A percentile compares a stretch with the other conserved stretches of the same genome.
Conservation (phyloP, 2,888 invertebrate genomes). For the Ochropleura leucogaster region DNA sequence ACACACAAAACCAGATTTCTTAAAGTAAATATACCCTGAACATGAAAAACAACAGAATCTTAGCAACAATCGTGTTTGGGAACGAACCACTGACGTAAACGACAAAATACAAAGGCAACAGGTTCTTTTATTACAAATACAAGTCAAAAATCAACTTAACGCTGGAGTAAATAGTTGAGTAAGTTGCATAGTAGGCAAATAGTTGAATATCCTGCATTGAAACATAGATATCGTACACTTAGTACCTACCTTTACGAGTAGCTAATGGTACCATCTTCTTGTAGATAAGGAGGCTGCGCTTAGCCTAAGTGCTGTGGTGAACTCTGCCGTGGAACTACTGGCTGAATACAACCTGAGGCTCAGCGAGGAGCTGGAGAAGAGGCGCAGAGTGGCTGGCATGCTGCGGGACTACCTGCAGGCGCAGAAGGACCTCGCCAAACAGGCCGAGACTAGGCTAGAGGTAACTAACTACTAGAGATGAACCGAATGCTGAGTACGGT, state of each 20-base stretch:
- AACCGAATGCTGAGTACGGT: background rate
- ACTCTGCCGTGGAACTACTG: slow-evolving; percentile 96
- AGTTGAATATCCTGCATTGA: background rate
- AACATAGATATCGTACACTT: background rate
- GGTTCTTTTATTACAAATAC: background rate
- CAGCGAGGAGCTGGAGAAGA: slow-evolving; percentile 96
- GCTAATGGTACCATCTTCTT: slow-evolving; percentile 56
- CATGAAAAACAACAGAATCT: background rate
- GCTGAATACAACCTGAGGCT: slow-evolving; percentile 97
- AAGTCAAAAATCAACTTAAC: background rate
- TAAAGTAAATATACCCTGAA: background rate
- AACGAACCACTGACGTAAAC: background rate
- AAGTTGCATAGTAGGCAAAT: background rate
- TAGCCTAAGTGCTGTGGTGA: slow-evolving; percentile 95
- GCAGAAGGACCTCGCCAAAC: slow-evolving; percentile 95
- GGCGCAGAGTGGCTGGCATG: slow-evolving; percentile 96
- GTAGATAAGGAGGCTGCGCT: slow-evolving; percentile 95
- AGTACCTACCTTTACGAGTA: background rate
- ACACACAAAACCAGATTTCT: background rate
- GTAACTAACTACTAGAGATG: slow-evolving; percentile 83
- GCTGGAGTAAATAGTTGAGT: background rate
- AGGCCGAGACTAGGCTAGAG: slow-evolving; percentile 96
- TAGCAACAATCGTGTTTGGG: too few relatives aligned
- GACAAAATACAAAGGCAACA: background rate
- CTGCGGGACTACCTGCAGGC: slow-evolving; percentile 96